Base-by-base conservation (phyloP, 1,140 invertebrate genomes). In the Trypoxylus dichotomus region DNA sequence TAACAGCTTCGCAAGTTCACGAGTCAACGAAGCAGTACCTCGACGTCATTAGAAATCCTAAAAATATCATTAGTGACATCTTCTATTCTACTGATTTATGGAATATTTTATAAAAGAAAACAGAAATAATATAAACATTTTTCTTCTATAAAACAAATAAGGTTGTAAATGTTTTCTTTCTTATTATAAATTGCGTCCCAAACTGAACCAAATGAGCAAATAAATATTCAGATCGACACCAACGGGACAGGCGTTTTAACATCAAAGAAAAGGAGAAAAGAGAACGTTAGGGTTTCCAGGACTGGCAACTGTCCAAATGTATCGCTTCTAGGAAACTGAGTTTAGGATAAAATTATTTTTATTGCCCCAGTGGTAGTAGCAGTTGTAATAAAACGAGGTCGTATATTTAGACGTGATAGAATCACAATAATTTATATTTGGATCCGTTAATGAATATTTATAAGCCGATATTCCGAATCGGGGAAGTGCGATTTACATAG, bases 361-460 rank as follows among this genome's bases (percentile, higher is more conserved):
- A 54, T 19, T 19, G 47, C 47, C 47, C 47, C n/a, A 2, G 13
- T 54, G 47, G 47, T 54, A 47, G n/a, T 54, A 54, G 47, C 47
- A 15, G 19, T 54, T 54, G 47, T 54, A 54, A 19, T 54, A 54
- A 47, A 47, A 13, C 43, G 43, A 13, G 47, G 6, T 54, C 6
- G 19, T 54, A 54, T 54, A 54, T 54, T 54, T 54, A 54, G 47
- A 54, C 47, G 47, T 54, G 47, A 54, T 15, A 54, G 47, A n/a
- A 54, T 54, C 47, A 54, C n/a, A 54, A 54, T 54, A 54, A 54
- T 54, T 54, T 54, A 54, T 54, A 54, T 54, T 54, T 54, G 15
- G 47, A 54, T 19, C 19, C 47, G 47, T 15, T 54, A 54, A 54
- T 54, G 47, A 54, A 54, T 54, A 54, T 54, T 54, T 54, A 54